phyloP scores from a whole-genome alignment of 1,140 invertebrate species.

The Drosophila quadrilineata region DNA sequence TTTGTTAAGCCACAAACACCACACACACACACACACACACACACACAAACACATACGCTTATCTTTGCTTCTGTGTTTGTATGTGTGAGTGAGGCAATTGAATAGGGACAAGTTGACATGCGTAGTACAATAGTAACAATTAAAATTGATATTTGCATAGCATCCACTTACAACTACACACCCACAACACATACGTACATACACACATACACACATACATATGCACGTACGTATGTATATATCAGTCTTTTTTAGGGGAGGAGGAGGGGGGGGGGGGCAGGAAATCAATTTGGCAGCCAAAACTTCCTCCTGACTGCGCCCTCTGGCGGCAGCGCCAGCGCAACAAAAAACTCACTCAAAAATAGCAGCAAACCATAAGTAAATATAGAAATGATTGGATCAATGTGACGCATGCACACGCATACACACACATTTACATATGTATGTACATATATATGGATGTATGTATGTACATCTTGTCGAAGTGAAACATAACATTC shows the following conservation, averaged over 20 bases:
- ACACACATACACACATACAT: not conserved
- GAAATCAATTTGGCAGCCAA: conserved; percentile 24
- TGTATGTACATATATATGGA: not conserved
- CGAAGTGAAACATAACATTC: too few relatives aligned
- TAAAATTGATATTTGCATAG: conserved; percentile 72
- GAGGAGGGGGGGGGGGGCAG: not conserved
- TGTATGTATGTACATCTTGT: too few relatives aligned
- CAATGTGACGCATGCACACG: conserved; percentile 29
- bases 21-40: conserved; percentile 6
- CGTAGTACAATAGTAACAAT: conserved; percentile 77
- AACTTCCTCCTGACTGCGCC: too few relatives aligned
- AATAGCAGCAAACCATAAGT: conserved; percentile 22
- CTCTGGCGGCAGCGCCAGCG: too few relatives aligned
- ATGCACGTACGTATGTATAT: not conserved
- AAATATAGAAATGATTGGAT: conserved; percentile 41
- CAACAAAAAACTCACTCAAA: conserved; percentile 15
- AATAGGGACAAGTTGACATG: conserved; percentile 73
- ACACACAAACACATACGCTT: not conserved
- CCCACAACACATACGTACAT: conserved; percentile 2
- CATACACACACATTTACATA: not conserved
- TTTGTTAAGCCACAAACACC: conserved; percentile 14
- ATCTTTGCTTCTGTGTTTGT: too few relatives aligned
- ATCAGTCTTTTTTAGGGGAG: too few relatives aligned
- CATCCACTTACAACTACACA: too few relatives aligned
- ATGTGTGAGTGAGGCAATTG: conserved; percentile 52